Evolutionary conservation across 2,888 invertebrate species (phyloP), one percentile per base, ranked within the genome.

Genomic region (Strigamia transsilvanica): DNA sequence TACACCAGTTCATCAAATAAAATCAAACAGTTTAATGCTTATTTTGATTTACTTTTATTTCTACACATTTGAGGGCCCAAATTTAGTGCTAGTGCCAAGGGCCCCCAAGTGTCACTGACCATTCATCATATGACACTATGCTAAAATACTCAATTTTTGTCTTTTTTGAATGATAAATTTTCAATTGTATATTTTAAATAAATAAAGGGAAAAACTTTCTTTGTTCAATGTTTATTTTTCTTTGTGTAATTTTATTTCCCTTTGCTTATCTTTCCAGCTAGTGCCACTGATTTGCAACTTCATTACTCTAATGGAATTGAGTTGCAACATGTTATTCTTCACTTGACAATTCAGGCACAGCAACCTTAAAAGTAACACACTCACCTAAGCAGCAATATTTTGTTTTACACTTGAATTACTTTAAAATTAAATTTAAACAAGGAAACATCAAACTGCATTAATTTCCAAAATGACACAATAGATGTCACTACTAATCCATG

Each of bases 201-300:
- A 38, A 38, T 1, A 38, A 38, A 38, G 0, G 7, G 6, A 38
- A 38, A 38, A 38, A 9, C 10, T 38, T 38, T 7, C 10, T 34
- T 3, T 7, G 34, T 38, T 38, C 38, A 38, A 10, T 51, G 51
- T 51, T 51, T 15, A 51, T 18, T 51, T 15, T 18, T 3, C 12
- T 73, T 73, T 73, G 6, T 32, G 27, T 27, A 27, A n/a, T 23
- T 73, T 73, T 10, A 15, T 66, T 66, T 66, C 9, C 4, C n/a
- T 56, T 32, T 73, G 32, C 27, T 73, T 73, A 32, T 73, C 73
- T 73, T 73, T 73, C 32, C 27, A 13, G 27, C 27, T 73, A 15
- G 73, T 73, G 73, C 32, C 73, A 73, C 32, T 73, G 73, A 73
- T 73, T 73, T 73, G 73, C 27, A 73, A 73, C 73, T 73, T 73